Conservation (phyloP, 2,888 invertebrate genomes). For the Gibbula magus region DNA sequence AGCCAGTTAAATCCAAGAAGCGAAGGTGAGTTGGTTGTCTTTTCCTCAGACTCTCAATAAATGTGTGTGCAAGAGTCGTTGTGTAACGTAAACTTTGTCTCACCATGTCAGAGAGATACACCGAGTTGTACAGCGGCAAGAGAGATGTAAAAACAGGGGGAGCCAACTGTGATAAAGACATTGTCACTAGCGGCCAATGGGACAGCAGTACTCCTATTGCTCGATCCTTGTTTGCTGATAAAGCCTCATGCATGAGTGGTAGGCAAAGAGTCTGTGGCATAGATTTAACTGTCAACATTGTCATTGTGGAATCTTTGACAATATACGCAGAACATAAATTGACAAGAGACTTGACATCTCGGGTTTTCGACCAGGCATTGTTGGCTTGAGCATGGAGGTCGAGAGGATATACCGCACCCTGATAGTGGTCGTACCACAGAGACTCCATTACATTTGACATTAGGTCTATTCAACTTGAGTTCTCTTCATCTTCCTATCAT, state of each 20-base stretch:
- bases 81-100: conserved; percentile 65
- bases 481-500: too few species aligned
- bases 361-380: background rate
- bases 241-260: conserved; percentile 60
- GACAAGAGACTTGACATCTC: conserved; percentile 52
- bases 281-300: conserved; percentile 44
- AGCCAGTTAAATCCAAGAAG: conserved; percentile 69
- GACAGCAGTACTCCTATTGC: conserved; percentile 65
- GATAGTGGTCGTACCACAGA: conserved; percentile 63
- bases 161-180: conserved; percentile 62
- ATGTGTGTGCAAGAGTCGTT: conserved; percentile 69
- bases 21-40: conserved; percentile 61
- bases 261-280: conserved; percentile 36
- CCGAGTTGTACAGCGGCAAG: conserved; percentile 56
- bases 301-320: conserved; percentile 61
- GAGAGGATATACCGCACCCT: conserved; percentile 65
- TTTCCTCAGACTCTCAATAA: conserved; percentile 69
- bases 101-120: conserved; percentile 58
- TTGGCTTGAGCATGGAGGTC: conserved; percentile 39
- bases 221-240: conserved; percentile 61
- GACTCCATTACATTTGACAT: background rate
- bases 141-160: conserved; percentile 63
- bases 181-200: conserved; percentile 63
- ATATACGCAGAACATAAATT: conserved; percentile 62
- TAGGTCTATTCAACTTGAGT: too few species aligned